Evolutionary conservation across 2,797 vertebrate genomes (phyloP).

Genomic region (Denticeps clupeoides): DNA sequence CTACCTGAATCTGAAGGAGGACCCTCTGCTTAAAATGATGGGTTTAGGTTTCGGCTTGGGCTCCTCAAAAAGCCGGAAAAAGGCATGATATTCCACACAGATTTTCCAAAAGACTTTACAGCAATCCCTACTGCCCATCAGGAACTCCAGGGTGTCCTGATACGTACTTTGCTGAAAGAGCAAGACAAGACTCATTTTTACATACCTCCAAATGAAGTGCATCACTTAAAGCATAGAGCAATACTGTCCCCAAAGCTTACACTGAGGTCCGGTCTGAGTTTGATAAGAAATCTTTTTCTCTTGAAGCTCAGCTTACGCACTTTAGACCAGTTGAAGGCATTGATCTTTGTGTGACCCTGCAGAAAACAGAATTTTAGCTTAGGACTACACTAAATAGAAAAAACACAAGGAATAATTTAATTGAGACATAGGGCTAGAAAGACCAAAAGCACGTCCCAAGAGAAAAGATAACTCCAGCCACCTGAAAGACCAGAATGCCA

Average conservation of each 20-base stretch:
- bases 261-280: constrained; percentile 83
- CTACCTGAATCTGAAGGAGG: constrained; percentile 97
- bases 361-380: constrained; percentile 8
- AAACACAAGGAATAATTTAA: not conserved
- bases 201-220: not conserved
- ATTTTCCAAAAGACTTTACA: constrained; percentile 99
- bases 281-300: constrained; percentile 94
- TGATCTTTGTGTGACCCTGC: constrained; percentile 90
- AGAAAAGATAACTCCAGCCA: constrained; percentile 38
- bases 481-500: constrained; percentile 94
- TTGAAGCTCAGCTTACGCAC: constrained; percentile 98
- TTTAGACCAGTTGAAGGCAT: constrained; percentile 96
- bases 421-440: not conserved
- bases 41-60: constrained; percentile 94
- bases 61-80: constrained; percentile 96
- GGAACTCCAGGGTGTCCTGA: constrained; percentile 92
- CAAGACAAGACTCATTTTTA: not conserved
- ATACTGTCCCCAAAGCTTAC: constrained; percentile 71
- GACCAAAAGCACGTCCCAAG: not conserved
- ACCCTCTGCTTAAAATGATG: constrained; percentile 88
- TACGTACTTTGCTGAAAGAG: constrained; percentile 67
- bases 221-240: not conserved
- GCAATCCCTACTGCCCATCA: constrained; percentile 90
- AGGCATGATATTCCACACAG: constrained; percentile 94
- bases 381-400: not conserved